These are phyloP conservation scores for Bos javanicus DNA, from an alignment of 2,113 vertebrate genomes.

Conservation along the genomic window DNA sequence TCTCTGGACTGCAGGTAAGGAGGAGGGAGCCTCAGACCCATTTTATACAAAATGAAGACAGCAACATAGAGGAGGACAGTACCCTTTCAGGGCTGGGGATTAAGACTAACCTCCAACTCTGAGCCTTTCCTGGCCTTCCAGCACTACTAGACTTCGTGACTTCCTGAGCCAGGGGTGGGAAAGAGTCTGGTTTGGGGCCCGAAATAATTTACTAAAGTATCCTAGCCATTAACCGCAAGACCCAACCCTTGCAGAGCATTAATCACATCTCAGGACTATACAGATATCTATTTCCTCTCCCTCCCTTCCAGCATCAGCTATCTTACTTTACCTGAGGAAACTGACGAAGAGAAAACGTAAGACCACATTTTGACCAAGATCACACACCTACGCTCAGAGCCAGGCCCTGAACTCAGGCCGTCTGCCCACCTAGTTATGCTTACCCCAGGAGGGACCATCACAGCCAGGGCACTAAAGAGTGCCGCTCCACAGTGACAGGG, in stretches of 20 bases:
- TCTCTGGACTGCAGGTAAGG: neutral
- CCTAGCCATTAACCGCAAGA: neutral
- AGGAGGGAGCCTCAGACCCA: neutral
- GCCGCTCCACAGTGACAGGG: neutral
- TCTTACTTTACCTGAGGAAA: neutral
- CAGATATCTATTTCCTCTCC: neutral
- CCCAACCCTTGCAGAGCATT: neutral
- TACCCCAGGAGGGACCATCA: neutral
- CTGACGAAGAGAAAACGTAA: neutral
- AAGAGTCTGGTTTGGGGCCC: neutral
- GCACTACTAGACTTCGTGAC: neutral
- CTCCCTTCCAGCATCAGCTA: neutral
- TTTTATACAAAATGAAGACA: neutral
- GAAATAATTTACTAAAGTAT: neutral
- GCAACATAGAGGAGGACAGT: fast-evolving
- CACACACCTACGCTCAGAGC: neutral
- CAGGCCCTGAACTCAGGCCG: neutral
- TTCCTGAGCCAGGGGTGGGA: neutral
- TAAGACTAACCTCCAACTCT: neutral
- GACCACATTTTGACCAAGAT: neutral
- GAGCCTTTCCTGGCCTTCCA: neutral
- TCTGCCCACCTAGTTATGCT: no score
- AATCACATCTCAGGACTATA: neutral
- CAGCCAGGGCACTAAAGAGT: neutral
- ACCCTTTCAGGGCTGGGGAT: neutral